Evolutionary conservation across 37 sponge, comb jelly and placozoan species (phyloP).

Genomic region (Tethya wilhelma): DNA sequence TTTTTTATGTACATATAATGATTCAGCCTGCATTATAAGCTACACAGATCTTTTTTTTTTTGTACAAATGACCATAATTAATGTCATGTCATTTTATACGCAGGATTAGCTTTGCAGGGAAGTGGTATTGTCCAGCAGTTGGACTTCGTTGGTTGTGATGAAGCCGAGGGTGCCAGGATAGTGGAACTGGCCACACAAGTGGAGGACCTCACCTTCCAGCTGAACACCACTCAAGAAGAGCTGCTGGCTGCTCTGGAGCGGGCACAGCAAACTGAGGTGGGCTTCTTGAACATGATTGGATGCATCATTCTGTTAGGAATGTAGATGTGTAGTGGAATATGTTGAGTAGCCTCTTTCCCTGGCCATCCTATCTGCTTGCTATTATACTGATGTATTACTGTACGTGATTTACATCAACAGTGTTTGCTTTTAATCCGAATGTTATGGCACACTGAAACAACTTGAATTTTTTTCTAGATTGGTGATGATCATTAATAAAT

Average conservation of each 20-base stretch:
- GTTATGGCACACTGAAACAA: too few species aligned
- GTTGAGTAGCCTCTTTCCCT: too few species aligned
- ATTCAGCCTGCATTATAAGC: neutral
- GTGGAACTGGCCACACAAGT: conserved; percentile 36
- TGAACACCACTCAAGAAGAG: conserved; percentile 2
- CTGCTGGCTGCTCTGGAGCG: conserved; percentile 6
- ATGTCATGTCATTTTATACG: neutral
- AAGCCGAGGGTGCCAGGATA: conserved; percentile 21
- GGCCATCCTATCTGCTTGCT: too few species aligned
- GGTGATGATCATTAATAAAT: too few species aligned
- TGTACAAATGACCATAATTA: too few species aligned
- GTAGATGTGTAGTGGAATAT: neutral
- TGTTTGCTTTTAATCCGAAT: too few species aligned
- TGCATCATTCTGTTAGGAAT: neutral
- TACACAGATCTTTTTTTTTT: neutral
- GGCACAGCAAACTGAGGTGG: conserved; percentile 31
- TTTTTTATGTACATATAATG: too few species aligned
- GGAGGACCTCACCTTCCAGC: conserved; percentile 41
- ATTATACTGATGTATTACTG: neutral
- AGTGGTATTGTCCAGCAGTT: conserved; percentile 21
- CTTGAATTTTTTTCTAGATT: too few species aligned
- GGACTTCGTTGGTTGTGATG: neutral
- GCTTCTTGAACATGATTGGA: neutral
- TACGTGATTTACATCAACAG: neutral
- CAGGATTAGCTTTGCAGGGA: neutral